Conservation (phyloP, 1,140 invertebrate species). For the Aphelenchoides besseyi region DNA sequence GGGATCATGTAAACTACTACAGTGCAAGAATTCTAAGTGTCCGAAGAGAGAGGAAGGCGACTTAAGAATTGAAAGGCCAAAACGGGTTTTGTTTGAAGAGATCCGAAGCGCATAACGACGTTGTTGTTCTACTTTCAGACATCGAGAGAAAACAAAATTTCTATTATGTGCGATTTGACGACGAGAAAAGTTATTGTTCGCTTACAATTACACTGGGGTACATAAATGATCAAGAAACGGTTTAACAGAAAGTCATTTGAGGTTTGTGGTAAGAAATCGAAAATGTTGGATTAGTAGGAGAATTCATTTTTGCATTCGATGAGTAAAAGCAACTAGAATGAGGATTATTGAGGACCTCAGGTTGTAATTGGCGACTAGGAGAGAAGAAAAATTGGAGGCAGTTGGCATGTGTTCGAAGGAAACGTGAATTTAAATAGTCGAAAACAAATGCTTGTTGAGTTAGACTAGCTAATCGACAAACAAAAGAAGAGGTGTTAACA, state of each 20-base stretch:
- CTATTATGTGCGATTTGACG: constrained; percentile 5
- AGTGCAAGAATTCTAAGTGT: background rate
- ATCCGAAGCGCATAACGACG: too few relatives aligned
- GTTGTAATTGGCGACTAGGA: background rate
- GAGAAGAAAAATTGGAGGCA: background rate
- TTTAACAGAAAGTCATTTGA: too few relatives aligned
- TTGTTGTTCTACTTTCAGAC: too few relatives aligned
- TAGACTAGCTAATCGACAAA: background rate
- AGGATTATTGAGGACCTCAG: background rate
- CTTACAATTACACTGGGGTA: too few relatives aligned
- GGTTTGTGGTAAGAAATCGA: too few relatives aligned
- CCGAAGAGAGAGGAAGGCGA: background rate
- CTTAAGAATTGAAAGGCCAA: background rate
- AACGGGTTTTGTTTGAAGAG: background rate
- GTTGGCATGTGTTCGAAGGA: background rate
- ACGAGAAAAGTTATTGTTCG: too few relatives aligned
- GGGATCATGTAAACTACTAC: background rate
- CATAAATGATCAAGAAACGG: too few relatives aligned
- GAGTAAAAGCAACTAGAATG: background rate
- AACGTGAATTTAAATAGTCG: background rate
- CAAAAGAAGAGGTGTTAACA: background rate
- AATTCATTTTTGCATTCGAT: background rate
- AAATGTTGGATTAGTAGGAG: too few relatives aligned
- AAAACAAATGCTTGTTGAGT: background rate
- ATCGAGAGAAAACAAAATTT: background rate